Evolutionary conservation across 2,113 vertebrate genomes (phyloP).

Genomic region (Alethe castanea): DNA sequence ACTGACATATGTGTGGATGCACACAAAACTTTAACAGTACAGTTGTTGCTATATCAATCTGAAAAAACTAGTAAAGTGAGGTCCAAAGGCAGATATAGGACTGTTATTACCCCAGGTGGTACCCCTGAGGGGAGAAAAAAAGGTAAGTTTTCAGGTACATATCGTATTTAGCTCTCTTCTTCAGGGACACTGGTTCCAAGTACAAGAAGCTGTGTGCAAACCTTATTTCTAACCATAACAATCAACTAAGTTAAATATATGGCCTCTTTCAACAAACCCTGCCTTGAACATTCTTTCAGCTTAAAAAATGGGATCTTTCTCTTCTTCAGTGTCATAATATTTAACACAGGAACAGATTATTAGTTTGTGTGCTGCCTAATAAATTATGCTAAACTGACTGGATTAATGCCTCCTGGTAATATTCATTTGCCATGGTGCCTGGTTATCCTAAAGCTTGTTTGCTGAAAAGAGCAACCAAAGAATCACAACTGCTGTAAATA

Average conservation of each 20-base stretch:
- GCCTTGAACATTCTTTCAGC: not conserved
- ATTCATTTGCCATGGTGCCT: not conserved
- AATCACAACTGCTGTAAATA: not conserved
- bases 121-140: too few species aligned
- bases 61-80: not conserved
- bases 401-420: not conserved
- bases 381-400: not conserved
- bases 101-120: not conserved
- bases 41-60: not conserved
- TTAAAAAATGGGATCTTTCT: not conserved
- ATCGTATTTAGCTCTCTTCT: not conserved
- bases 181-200: not conserved
- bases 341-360: not conserved
- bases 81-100: not conserved
- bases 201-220: not conserved
- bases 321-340: not conserved
- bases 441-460: not conserved
- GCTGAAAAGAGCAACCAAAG: not conserved
- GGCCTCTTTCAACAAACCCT: not conserved
- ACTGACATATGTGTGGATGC: not conserved
- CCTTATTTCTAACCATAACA: not conserved
- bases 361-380: not conserved
- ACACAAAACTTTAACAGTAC: accelerated
- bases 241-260: not conserved
- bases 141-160: not conserved